Evolutionary conservation across 2,888 invertebrate genomes (phyloP).

Genomic region (Nomada lathburiana): DNA sequence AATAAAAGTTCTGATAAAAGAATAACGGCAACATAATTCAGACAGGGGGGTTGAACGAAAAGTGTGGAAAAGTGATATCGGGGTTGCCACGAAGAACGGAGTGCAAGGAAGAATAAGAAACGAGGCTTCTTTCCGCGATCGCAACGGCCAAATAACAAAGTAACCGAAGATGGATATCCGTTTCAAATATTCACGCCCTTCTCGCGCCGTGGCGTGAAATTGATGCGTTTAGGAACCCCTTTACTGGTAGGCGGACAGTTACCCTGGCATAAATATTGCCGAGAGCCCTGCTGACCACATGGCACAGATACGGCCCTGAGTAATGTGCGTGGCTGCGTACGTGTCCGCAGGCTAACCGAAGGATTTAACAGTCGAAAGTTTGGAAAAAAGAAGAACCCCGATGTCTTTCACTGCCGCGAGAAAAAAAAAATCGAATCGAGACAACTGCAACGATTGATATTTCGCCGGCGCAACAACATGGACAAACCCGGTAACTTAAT

Average conservation of each 20-base stretch:
- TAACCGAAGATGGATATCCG: constrained; percentile 84
- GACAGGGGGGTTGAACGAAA: no score
- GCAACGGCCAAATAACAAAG: constrained; percentile 77
- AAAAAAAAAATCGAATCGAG: background rate
- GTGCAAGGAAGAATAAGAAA: constrained; percentile 44
- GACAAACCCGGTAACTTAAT: no score
- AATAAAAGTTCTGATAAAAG: no score
- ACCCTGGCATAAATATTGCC: constrained; percentile 82
- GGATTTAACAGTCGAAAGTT: constrained; percentile 35
- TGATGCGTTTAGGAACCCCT: constrained; percentile 84
- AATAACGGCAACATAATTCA: no score
- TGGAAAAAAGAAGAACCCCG: background rate
- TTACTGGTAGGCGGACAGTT: constrained; percentile 83
- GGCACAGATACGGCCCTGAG: constrained; percentile 74
- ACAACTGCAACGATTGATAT: background rate
- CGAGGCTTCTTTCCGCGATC: constrained; percentile 60
- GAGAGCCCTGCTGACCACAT: constrained; percentile 78
- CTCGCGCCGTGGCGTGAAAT: constrained; percentile 81
- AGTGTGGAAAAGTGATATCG: constrained; percentile 4
- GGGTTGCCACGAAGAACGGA: constrained; percentile 36
- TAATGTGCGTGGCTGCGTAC: constrained; percentile 62
- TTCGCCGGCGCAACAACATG: no score
- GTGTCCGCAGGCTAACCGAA: constrained; percentile 60
- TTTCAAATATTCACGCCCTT: constrained; percentile 84
- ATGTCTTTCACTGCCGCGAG: background rate